These are phyloP conservation scores for Lasioglossum vierecki DNA, from an alignment of 2,888 invertebrate genomes.

Conservation along the genomic window DNA sequence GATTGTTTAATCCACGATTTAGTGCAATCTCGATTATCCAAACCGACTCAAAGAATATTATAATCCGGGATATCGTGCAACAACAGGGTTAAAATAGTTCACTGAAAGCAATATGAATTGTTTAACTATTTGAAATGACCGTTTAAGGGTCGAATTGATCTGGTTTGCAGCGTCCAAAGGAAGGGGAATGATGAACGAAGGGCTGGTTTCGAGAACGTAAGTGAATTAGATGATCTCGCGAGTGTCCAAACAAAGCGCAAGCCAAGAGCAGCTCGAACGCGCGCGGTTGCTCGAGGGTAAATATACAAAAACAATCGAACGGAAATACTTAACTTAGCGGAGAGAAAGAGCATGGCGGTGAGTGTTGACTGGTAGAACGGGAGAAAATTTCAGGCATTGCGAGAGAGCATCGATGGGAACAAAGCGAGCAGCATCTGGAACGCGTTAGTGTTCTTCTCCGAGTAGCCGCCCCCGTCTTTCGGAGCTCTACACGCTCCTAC, in stretches of 20 bases:
- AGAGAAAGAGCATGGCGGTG: conserved; percentile 14
- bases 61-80: no score
- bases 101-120: no score
- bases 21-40: no score
- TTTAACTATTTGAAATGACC: neutral
- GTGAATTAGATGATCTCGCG: conserved; percentile 16
- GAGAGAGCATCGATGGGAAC: conserved; percentile 76
- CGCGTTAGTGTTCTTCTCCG: conserved; percentile 80
- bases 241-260: conserved; percentile 48
- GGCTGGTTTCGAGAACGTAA: neutral
- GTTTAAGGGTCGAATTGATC: neutral
- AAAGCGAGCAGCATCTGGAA: conserved; percentile 82
- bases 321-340: conserved; percentile 50
- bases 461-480: conserved; percentile 64
- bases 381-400: conserved; percentile 60
- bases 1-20: neutral
- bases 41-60: no score
- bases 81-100: no score
- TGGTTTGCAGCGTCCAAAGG: neutral
- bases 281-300: conserved; percentile 31
- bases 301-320: conserved; percentile 58
- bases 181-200: neutral
- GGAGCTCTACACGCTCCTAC: conserved; percentile 12
- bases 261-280: conserved; percentile 14
- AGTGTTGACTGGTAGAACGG: conserved; percentile 26